These are phyloP conservation scores for Peromyscus attwateri DNA, from an alignment of 2,797 vertebrate species.

Conservation along the genomic window DNA sequence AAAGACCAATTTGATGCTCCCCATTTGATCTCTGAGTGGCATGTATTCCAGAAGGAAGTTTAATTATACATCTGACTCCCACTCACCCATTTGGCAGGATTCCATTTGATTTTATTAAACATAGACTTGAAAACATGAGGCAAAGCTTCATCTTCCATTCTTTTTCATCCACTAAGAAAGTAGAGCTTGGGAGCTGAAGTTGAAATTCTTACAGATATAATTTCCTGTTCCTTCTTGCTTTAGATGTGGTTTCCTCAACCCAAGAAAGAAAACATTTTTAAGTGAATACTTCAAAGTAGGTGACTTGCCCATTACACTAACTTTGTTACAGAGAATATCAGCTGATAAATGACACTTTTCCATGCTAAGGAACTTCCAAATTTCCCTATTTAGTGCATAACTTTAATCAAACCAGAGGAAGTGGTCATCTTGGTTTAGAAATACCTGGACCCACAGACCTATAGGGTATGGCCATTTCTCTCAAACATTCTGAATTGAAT, in stretches of 20 bases:
- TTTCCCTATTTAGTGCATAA: background rate
- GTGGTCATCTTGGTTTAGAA: background rate
- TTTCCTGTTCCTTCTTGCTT: slow-evolving; percentile 42
- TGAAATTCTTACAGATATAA: slow-evolving; percentile 56
- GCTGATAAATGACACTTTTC: background rate
- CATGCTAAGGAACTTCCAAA: background rate
- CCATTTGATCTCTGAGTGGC: slow-evolving; percentile 78
- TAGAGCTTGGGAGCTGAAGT: slow-evolving; percentile 63
- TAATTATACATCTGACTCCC: slow-evolving; percentile 86
- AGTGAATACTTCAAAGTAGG: background rate
- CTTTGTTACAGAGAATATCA: background rate
- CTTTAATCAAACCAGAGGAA: background rate
- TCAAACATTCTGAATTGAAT: background rate
- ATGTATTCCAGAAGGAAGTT: slow-evolving; percentile 81
- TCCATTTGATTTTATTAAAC: slow-evolving; percentile 86
- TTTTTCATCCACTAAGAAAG: slow-evolving; percentile 76
- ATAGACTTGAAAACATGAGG: slow-evolving; percentile 72
- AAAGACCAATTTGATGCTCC: slow-evolving; percentile 77
- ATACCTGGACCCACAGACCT: background rate
- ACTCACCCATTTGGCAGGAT: slow-evolving; percentile 79
- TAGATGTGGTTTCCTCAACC: slow-evolving; percentile 46
- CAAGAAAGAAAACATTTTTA: slow-evolving; percentile 42
- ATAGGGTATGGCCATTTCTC: background rate
- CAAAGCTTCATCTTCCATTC: slow-evolving; percentile 79
- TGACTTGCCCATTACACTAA: background rate